Base-by-base conservation (phyloP, 2,888 invertebrate genomes). In the Himalopsyche japonica region DNA sequence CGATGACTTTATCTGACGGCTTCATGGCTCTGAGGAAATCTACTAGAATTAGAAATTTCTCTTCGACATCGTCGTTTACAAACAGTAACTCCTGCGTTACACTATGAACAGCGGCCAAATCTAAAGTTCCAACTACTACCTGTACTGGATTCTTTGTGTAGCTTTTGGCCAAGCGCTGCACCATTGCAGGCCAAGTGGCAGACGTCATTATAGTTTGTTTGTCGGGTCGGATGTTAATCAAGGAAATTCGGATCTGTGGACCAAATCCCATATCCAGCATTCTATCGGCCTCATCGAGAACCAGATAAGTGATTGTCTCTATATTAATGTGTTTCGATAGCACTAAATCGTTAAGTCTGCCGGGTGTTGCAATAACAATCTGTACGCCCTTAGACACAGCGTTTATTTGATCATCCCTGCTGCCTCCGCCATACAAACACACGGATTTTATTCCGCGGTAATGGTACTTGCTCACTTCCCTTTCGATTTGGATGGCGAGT, bases 171-270 rank as follows among this genome's bases (percentile, higher is more conserved):
- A 99, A 91, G 24, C 96, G 93, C 20, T 98, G 93, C 0, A 99
- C 98, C 70, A 95, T 97, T 81, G 93, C 91, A 0, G 98, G 98
- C 99, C 98, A 99, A 0, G 99, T 99, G 18, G 99, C 99, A 89
- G 96, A 97, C 0, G 98, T 99, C 98, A 99, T 98, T 0, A 98
- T 95, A n/a, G 98, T 98, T 90, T 99, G 98, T 82, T 98, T 91
- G 89, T 97, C 97, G 8, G 98, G 97, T 82, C 97, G 93, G 30
- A 98, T 94, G 88, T 96, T 95, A 84, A 96, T 92, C 87, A 98
- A 91, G 18, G 96, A 94, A 89, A 96, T 96, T 57, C 96, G 94
- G 87, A 99, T 99, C 93, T 95, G 97, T 3, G 96, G 96, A 88
- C 96, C 97, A 89, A 97, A 97, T 24, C 97, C 97, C 95, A 97